Conservation (phyloP, 2,888 invertebrate genomes). For the Noctua comes region DNA sequence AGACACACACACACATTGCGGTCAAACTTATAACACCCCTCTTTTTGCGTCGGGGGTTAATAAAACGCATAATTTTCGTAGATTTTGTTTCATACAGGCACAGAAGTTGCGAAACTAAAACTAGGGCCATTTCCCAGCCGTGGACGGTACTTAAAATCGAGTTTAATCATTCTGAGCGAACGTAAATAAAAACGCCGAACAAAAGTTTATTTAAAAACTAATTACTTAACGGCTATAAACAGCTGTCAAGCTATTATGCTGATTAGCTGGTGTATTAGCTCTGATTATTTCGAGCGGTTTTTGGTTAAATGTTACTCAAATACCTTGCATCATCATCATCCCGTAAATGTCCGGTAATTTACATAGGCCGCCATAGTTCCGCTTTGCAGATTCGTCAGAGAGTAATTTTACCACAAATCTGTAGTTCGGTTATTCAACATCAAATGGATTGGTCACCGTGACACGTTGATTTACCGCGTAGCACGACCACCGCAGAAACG, state of each 20-base stretch:
- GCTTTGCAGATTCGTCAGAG: neutral
- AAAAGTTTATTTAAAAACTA: constrained; percentile 49
- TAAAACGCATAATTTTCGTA: constrained; percentile 11
- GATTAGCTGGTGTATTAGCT: constrained; percentile 30
- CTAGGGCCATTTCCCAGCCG: constrained; percentile 44
- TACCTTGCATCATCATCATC: constrained; percentile 11
- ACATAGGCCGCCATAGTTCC: constrained; percentile 18
- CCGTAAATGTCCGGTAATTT: constrained; percentile 22
- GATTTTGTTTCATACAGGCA: constrained; percentile 41
- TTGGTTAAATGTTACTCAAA: constrained; percentile 22
- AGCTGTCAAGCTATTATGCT: constrained; percentile 33
- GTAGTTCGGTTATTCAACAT: constrained; percentile 9
- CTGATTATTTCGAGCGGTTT: neutral
- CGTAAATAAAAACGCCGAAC: constrained; percentile 58
- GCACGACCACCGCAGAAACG: no score
- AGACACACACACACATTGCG: no score
- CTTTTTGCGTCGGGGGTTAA: no score
- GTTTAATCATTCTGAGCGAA: constrained; percentile 54
- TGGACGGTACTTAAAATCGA: constrained; percentile 57
- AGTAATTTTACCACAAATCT: constrained; percentile 42
- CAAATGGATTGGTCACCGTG: constrained; percentile 13
- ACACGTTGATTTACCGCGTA: constrained; percentile 11
- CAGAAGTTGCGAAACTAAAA: constrained; percentile 57
- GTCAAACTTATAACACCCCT: no score
- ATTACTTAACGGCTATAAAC: constrained; percentile 45